These are phyloP conservation scores for Aleadryas rufinucha DNA, from an alignment of 2,113 vertebrate genomes.

Conservation along the genomic window DNA sequence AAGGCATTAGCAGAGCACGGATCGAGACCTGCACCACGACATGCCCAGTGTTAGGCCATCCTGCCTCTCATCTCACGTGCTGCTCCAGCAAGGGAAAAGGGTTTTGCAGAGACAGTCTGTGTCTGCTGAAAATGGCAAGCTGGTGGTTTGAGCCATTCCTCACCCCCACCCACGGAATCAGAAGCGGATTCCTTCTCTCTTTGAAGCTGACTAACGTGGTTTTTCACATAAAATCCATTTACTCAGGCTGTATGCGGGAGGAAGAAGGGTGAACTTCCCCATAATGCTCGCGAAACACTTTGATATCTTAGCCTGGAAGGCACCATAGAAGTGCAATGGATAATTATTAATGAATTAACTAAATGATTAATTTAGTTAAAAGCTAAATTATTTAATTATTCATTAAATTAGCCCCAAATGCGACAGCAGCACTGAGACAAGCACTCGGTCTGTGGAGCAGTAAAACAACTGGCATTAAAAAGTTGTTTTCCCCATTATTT, in stretches of 20 bases:
- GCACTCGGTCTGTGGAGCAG: background rate
- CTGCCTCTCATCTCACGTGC: rapidly evolving
- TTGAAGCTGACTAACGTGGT: background rate
- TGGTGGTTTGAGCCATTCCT: background rate
- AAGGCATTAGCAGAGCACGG: background rate
- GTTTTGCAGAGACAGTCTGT: background rate
- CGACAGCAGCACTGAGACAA: background rate
- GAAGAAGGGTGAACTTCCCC: slow-evolving; percentile 35
- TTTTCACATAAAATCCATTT: slow-evolving; percentile 48
- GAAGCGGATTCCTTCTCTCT: background rate
- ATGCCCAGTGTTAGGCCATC: rapidly evolving
- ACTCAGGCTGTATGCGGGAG: background rate
- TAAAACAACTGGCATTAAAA: background rate
- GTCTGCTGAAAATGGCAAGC: background rate
- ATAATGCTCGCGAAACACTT: background rate
- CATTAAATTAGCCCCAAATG: slow-evolving; percentile 51
- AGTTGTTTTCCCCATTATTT: slow-evolving; percentile 36
- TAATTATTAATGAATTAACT: slow-evolving; percentile 64
- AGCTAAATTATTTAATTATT: slow-evolving; percentile 67
- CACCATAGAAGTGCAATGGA: slow-evolving; percentile 18
- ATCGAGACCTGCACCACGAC: background rate
- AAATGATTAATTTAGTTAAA: slow-evolving; percentile 65
- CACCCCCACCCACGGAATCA: background rate
- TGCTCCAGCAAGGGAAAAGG: background rate
- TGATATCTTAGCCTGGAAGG: slow-evolving; percentile 54